Evolutionary conservation across 2,797 vertebrate species (phyloP), one percentile per base, ranked within the genome.

Genomic region (Hydrocynus forskahlii): DNA sequence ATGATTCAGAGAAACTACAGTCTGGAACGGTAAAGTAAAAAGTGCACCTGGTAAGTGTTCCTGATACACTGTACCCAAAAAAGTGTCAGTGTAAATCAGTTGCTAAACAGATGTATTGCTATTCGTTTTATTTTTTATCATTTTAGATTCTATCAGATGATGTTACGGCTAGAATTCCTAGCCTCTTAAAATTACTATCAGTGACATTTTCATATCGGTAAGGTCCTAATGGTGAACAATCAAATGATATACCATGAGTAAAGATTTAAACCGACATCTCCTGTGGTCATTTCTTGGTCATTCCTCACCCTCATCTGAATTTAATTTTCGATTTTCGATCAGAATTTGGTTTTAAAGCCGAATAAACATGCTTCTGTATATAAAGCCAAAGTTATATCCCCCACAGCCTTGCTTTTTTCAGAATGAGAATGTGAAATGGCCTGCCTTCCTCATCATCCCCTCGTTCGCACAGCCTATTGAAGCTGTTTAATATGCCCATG

Each of bases 401-500:
- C 50, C 17, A 16, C 13, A 17, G 43, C 10, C 13, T 29, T 70
- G 45, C 48, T 71, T 52, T 2, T 40, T 57, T 12, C 35, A 4
- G 4, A 23, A 23, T 23, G 16, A 52, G 14, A 35, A 52, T 52
- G 48, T 52, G 48, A 52, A 52, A 52, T 71, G 35, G 13, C 29
- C 16, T 76, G 74, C 40, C 45, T 63, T 55, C 55, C 57, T 50
- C 50, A 43, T 35, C 52, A 45, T 59, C 72, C 23, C 52, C 52
- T 23, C 68, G 48, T 52, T 45, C 74, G 45, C n/a, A 64, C 45
- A 68, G 45, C 60, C 69, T 74, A 69, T 43, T 57, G 55, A 75
- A 40, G 57, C 60, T 40, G 54, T 81, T 78, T 77, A 74, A 82
- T 69, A 80, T 59, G 77, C 69, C 40, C 60, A 66, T 7, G 21